Conservation (phyloP, 2,888 invertebrate genomes). For the Polymixis flavicincta region DNA sequence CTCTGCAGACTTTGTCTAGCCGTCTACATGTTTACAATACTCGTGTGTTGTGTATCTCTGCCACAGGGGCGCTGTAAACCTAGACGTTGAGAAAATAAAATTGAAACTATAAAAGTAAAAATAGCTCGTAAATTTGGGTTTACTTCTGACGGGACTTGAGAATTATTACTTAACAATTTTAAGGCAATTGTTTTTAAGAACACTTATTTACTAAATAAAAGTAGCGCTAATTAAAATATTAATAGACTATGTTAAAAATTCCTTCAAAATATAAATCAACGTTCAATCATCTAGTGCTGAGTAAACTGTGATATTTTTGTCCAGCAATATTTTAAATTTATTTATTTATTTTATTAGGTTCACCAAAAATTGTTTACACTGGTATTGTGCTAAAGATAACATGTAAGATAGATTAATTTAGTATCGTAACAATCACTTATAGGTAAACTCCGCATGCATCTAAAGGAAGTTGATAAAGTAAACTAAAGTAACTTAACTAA, state of each 20-base stretch:
- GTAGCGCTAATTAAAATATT: background rate
- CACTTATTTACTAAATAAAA: background rate
- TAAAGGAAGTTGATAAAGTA: too few species aligned
- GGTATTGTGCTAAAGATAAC: too few species aligned
- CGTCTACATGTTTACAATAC: conserved; percentile 49
- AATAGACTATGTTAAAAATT: too few species aligned
- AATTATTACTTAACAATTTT: conserved; percentile 1
- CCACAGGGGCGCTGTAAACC: conserved; percentile 50
- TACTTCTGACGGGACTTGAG: conserved; percentile 5
- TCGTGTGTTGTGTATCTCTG: conserved; percentile 37
- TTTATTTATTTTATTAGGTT: too few species aligned
- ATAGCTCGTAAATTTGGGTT: conserved; percentile 35
- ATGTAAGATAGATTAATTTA: too few species aligned
- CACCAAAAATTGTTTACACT: too few species aligned
- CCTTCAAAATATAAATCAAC: background rate
- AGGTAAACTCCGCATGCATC: too few species aligned
- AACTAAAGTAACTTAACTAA: too few species aligned
- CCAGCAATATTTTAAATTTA: too few species aligned
- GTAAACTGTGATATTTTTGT: background rate
- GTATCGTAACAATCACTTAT: too few species aligned
- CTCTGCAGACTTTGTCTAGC: conserved; percentile 60
- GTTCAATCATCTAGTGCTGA: background rate
- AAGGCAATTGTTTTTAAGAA: background rate
- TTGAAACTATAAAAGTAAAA: conserved; percentile 36
- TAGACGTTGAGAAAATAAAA: conserved; percentile 50